These are phyloP conservation scores for Periophthalmodon schlosseri DNA, from an alignment of 2,113 vertebrate genomes.

Conservation along the genomic window DNA sequence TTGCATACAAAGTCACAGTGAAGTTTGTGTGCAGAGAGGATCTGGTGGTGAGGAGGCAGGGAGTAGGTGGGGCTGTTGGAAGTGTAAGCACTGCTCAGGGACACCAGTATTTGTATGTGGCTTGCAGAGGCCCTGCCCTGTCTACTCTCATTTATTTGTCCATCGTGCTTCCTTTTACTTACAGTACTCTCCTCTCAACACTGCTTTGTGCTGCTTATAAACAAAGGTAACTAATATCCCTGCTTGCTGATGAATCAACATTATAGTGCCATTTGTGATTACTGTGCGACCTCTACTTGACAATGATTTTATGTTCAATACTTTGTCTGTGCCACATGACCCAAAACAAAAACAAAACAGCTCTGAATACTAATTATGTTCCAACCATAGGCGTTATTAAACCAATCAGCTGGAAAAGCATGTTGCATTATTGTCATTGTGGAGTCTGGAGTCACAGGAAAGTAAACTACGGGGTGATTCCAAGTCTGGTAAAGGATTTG, in stretches of 20 bases:
- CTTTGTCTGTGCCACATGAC: background rate
- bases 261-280: slow-evolving; percentile 10
- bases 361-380: background rate
- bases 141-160: slow-evolving; percentile 66
- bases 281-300: slow-evolving; percentile 7
- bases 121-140: slow-evolving; percentile 68
- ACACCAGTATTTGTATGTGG: slow-evolving; percentile 53
- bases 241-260: slow-evolving; percentile 2
- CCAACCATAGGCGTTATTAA: background rate
- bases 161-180: slow-evolving; percentile 47
- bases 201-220: slow-evolving; percentile 23
- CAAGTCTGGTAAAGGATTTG: background rate
- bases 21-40: background rate
- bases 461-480: background rate
- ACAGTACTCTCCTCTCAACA: slow-evolving; percentile 52
- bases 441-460: background rate
- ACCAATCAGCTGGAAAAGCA: background rate
- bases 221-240: slow-evolving; percentile 11
- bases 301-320: slow-evolving; percentile 4
- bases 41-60: slow-evolving; percentile 22
- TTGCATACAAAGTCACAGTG: slow-evolving; percentile 20
- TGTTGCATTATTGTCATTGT: background rate
- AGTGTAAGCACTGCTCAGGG: slow-evolving; percentile 61
- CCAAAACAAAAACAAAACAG: background rate
- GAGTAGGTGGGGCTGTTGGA: slow-evolving; percentile 33